Evolutionary conservation across 2,888 invertebrate species (phyloP).

Genomic region (Trisateles emortualis): DNA sequence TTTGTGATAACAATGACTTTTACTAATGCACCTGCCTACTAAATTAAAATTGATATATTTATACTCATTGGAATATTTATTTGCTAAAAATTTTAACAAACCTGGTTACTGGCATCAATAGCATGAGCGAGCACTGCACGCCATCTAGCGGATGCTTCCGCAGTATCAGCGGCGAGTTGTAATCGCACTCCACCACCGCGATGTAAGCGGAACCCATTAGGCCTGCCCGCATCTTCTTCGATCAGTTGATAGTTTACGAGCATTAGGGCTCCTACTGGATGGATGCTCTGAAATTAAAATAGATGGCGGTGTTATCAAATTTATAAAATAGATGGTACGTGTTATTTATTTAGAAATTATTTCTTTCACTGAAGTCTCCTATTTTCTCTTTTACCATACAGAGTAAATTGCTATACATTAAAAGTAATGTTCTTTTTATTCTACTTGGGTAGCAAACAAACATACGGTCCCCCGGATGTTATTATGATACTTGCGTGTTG

Average conservation of each 20-base stretch:
- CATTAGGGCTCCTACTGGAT: constrained; percentile 96
- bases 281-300: constrained; percentile 89
- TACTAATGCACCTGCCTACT: no score
- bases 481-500: no score
- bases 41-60: no score
- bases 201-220: constrained; percentile 90
- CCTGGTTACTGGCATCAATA: constrained; percentile 91
- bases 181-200: constrained; percentile 90
- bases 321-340: background rate
- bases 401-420: no score
- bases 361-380: no score
- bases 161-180: constrained; percentile 93
- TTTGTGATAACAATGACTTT: no score
- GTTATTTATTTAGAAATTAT: no score
- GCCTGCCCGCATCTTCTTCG: constrained; percentile 89
- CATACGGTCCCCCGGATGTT: no score
- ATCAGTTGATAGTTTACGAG: constrained; percentile 93
- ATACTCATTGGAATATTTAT: no score
- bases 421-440: no score
- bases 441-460: no score
- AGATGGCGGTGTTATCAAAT: constrained; percentile 37
- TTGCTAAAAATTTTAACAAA: constrained; percentile 57
- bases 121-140: constrained; percentile 92
- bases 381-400: no score
- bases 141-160: constrained; percentile 92